phyloP scores from a whole-genome alignment of 53 echinoderm and acorn worm species.

The Apostichopus leukothele region DNA sequence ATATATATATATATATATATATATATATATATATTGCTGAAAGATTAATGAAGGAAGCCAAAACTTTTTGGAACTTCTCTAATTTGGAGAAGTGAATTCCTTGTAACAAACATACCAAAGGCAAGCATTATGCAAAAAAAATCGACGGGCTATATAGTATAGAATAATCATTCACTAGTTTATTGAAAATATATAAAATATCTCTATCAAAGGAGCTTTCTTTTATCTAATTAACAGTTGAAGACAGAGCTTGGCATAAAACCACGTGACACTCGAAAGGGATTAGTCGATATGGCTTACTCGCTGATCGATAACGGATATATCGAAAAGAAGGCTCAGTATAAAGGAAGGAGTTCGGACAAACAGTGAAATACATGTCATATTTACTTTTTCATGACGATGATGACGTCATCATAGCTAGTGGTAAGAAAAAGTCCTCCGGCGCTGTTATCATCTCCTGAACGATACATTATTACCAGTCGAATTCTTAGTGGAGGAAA shows the following conservation, averaged over 20 bases:
- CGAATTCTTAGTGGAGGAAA: no score
- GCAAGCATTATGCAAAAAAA: background rate
- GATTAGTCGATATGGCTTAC: conserved; percentile 85
- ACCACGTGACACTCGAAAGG: conserved; percentile 61
- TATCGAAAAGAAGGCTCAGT: conserved; percentile 56
- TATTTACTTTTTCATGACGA: background rate
- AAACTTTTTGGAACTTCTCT: no score
- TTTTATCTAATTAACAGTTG: conserved; percentile 53
- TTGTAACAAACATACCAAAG: background rate
- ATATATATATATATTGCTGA: no score
- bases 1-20: no score
- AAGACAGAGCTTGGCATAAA: conserved; percentile 66
- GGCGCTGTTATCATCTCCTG: no score
- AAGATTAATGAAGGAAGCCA: no score
- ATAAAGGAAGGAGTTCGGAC: conserved; percentile 30
- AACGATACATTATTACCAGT: background rate
- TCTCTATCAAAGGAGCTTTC: background rate
- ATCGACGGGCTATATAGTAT: no score
- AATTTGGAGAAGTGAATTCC: background rate
- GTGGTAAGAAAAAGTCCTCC: no score
- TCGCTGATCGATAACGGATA: conserved; percentile 80
- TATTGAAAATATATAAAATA: background rate
- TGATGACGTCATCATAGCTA: background rate
- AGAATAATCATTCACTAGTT: background rate
- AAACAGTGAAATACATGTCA: background rate